Base-by-base conservation (phyloP, 1,140 invertebrate genomes). In the Linepithema humile region DNA sequence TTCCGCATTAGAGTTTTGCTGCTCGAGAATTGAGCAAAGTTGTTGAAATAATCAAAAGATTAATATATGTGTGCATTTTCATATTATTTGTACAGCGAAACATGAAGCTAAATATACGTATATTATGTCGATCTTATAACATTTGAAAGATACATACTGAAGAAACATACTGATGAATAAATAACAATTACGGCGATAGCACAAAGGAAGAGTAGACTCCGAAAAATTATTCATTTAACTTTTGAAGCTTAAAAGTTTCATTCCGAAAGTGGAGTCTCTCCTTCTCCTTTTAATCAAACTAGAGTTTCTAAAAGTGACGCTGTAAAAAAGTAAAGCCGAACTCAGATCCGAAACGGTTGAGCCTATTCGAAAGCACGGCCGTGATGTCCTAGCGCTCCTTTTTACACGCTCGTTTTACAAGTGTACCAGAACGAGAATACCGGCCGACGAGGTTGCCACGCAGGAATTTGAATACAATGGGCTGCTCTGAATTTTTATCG, bases 401-500 rank as follows among this genome's bases (percentile, higher is more conserved):
- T 80, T 55, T 82, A 48, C 48, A 59, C 67, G 87, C 82, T 92
- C 91, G 90, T 93, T 89, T 88, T 92, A 92, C 92, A 92, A 93
- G 91, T 92, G 92, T 92, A 92, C 59, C 87, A 73, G 82, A 74
- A 83, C 82, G 70, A 64, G 73, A 62, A 78, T 50, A 64, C 72
- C 35, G 53, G 32, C 43, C 35, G 75, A 40, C 70, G 64, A 50
- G 73, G 72, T 74, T 74, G 53, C 55, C 75, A 45, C 35, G 85
- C 43, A 62, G 74, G 86, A 92, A 93, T 94, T 93, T 93, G 90
- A 94, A 93, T 94, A 94, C 93, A 93, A 93, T 94, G 91, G 93
- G 91, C 89, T 90, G 91, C 90, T 93, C 93, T 93, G 89, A 93
- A 93, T 93, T 94, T 93, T 93, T 94, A 94, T 94, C 91, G 89